Evolutionary conservation across 2,797 vertebrate species (phyloP).

Genomic region (Ctenosaura bakeri): DNA sequence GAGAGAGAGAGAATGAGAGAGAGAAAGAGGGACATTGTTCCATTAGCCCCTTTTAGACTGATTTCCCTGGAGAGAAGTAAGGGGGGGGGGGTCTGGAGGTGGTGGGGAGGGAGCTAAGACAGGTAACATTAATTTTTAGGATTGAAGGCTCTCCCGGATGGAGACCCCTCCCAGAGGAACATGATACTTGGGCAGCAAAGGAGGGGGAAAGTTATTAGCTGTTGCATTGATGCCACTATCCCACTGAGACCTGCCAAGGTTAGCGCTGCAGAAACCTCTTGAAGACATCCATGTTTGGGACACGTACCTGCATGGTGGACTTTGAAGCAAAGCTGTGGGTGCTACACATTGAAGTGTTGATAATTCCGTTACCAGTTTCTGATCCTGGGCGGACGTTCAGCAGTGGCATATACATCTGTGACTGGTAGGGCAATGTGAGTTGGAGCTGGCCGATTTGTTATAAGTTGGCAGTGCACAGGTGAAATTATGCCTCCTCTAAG

Average conservation of each 20-base stretch:
- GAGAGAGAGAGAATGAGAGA: conserved; percentile 58
- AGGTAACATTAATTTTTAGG: conserved; percentile 79
- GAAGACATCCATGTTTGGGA: neutral
- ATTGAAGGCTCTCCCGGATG: conserved; percentile 71
- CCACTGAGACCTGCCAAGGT: neutral
- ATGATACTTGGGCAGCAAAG: neutral
- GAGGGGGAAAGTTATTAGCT: conserved; percentile 53
- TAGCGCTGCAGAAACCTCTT: neutral
- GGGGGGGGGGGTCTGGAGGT: neutral
- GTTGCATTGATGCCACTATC: conserved; percentile 28
- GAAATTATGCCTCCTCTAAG: too few species aligned
- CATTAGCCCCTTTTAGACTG: conserved; percentile 96
- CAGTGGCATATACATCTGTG: too few species aligned
- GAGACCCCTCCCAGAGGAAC: conserved; percentile 58
- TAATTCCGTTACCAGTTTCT: too few species aligned
- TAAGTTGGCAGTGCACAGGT: too few species aligned
- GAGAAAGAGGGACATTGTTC: conserved; percentile 85
- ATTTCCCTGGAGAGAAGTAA: conserved; percentile 86
- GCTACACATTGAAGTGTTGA: accelerated
- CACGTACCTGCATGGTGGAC: neutral
- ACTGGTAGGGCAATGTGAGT: accelerated
- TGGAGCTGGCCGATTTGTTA: neutral
- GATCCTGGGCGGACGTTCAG: neutral
- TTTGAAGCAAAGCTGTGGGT: accelerated
- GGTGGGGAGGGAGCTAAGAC: conserved; percentile 68